Base-by-base conservation (phyloP, 2,113 vertebrate genomes). In the Heliornis fulica region DNA sequence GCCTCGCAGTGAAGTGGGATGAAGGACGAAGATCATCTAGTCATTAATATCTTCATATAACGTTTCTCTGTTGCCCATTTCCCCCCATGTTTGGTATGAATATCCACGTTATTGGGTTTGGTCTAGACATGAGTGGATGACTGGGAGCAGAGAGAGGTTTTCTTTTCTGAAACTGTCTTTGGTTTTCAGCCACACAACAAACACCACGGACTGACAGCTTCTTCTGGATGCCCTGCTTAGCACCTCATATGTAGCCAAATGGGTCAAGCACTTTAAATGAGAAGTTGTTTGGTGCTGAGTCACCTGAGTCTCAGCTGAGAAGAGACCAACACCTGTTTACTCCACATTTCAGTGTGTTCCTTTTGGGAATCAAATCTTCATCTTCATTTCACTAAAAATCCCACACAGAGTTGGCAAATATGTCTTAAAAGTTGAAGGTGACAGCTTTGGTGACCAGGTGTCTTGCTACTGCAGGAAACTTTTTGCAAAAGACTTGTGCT, bases 141-240 rank as follows among this genome's bases (percentile, higher is more conserved):
- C 16, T 50, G 38, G 26, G 31, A 84, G 22, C 11, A 87, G 9
- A 9, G 13, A 9, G 17, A n/a, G 6, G 5, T 54, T 79, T 51
- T 79, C 31, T 71, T 80, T 72, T 51, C 48, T 53, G 61, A 76
- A 77, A 21, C 40, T 12, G 2, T 61, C 38, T 83, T 61, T 34
- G 17, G 0, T 28, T 76, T 92, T 59, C 43, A 87, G 38, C 34
- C 28, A 38, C 19, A 21, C 0, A 0, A 48, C 31, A n/a, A 79
- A 57, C 36, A 38, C 7, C 2, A 1, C 40, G n/a, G 43, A 34
- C 74, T 72, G 29, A 38, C 45, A 77, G 12, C 45, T 83, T 61
- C 31, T 11, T 89, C 40, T 50, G 45, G 5, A 1, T 23, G 31
- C 36, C 46, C 28, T 56, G 57, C 51, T 84, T 87, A 84, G 59